Evolutionary conservation across 2,113 vertebrate species (phyloP).

Genomic region (Pseudonaja textilis): DNA sequence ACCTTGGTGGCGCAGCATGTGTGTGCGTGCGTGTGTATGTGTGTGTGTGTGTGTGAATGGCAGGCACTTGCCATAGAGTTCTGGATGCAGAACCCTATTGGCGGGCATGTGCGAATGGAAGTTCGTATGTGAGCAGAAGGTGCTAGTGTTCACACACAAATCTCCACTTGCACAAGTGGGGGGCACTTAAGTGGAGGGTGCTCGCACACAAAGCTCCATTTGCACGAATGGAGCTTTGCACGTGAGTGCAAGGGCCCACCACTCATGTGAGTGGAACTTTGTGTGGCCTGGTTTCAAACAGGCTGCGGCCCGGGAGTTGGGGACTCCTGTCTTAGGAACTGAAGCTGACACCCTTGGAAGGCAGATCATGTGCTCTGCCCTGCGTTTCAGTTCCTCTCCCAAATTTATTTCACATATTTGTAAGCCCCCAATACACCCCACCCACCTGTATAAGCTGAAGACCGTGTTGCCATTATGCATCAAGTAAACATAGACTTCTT

Average conservation of each 20-base stretch:
- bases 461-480: slow-evolving; percentile 84
- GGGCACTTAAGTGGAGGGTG: too few species aligned
- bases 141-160: not conserved
- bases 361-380: not conserved
- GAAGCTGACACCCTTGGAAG: not conserved
- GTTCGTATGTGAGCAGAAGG: not conserved
- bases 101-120: not conserved
- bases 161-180: too few species aligned
- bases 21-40: accelerated
- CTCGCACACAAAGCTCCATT: too few species aligned
- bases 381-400: not conserved
- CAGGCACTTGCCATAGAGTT: not conserved
- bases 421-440: not conserved
- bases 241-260: not conserved
- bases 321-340: not conserved
- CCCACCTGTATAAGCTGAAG: slow-evolving; percentile 82
- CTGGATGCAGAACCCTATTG: not conserved
- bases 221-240: too few species aligned
- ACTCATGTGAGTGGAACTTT: accelerated
- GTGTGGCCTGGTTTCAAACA: not conserved
- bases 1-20: not conserved
- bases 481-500: slow-evolving; percentile 80
- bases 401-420: not conserved
- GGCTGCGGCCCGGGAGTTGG: not conserved
- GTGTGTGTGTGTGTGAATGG: not conserved